Evolutionary conservation across 1,140 invertebrate genomes (phyloP), one percentile per base, ranked within the genome.

Genomic region (Oncopodura yosiiana): DNA sequence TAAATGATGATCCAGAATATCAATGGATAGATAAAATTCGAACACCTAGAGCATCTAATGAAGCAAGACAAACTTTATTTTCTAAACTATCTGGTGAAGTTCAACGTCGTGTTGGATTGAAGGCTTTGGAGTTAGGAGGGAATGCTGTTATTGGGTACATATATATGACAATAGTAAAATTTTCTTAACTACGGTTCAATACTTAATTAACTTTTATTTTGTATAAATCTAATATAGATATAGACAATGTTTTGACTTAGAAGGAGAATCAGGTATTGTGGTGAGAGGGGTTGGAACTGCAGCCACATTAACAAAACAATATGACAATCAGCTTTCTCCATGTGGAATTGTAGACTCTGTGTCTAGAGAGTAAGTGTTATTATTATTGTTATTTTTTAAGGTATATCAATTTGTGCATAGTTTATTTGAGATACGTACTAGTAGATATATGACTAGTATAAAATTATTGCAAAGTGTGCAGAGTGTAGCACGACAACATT

Each of bases 11-110:
- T 74, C 94, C 94, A 0, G 94, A 98, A 69, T 95, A 97, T 72
- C 92, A 97, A 68, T 97, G 93, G 93, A 96, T 97, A 56, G 94
- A 98, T 69, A 97, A 97, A 75, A 95, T 98, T 62, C 75, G 94
- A 62, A 96, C 93, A 6, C 91, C 93, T 2, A 73, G 94, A 56
- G 91, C 94, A 3, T 94, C 92, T 1, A 98, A 98, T 70, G 94
- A 97, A 74, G 92, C 93, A 0, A 72, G 94, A 44, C 94, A 97
- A 73, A 89, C 91, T 1, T 77, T 94, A 8, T 97, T 98, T 75
- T 87, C 90, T 34, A 95, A 95, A 71, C 74, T 98, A 3, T 93
- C 90, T 52, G 92, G 92, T 38, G 90, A 95, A 77, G 81, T 86
- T 12, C 90, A 95, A 69, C 75, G 94, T 39, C 86, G 89, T 69